A percentile compares a stretch with the other conserved stretches of the same genome.
phyloP scores from a whole-genome alignment of 1,140 invertebrate species.

The Bombus waltoni region DNA sequence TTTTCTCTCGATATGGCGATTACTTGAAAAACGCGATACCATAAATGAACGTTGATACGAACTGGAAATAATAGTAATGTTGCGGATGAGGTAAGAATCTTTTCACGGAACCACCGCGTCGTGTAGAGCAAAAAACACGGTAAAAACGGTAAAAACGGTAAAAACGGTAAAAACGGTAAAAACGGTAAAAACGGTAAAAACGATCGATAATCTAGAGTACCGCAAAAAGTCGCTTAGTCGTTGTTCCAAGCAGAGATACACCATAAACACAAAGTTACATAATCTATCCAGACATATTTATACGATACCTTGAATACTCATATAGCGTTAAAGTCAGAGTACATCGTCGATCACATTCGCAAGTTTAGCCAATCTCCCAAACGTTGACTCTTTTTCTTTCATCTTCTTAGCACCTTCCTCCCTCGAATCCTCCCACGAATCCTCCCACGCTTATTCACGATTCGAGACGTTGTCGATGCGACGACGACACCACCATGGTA shows the following conservation, averaged over 20 bases:
- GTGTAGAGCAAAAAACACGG: not conserved
- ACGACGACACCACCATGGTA: slow-evolving; percentile 57
- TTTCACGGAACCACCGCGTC: not conserved
- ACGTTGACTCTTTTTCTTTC: not conserved
- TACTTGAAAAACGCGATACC: not conserved
- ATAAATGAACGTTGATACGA: not conserved
- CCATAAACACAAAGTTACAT: no score
- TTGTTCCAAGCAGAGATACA: no score
- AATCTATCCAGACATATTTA: no score
- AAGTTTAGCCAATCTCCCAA: not conserved
- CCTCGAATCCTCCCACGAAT: slow-evolving; percentile 41
- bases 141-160: not conserved
- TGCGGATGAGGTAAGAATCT: not conserved
- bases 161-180: not conserved
- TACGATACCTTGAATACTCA: no score
- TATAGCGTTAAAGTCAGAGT: no score
- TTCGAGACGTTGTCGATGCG: slow-evolving; percentile 32
- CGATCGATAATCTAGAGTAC: not conserved
- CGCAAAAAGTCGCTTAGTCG: no score
- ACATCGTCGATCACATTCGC: not conserved
- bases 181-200: no score
- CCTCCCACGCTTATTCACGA: slow-evolving; percentile 47
- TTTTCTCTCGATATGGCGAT: not conserved
- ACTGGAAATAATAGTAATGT: not conserved
- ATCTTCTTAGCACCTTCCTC: not conserved